Percentiles rank a stretch among this genome's conserved stretches.
Evolutionary conservation across 2,888 invertebrate genomes (phyloP).

Genomic region (Liposcelis brunnea): DNA sequence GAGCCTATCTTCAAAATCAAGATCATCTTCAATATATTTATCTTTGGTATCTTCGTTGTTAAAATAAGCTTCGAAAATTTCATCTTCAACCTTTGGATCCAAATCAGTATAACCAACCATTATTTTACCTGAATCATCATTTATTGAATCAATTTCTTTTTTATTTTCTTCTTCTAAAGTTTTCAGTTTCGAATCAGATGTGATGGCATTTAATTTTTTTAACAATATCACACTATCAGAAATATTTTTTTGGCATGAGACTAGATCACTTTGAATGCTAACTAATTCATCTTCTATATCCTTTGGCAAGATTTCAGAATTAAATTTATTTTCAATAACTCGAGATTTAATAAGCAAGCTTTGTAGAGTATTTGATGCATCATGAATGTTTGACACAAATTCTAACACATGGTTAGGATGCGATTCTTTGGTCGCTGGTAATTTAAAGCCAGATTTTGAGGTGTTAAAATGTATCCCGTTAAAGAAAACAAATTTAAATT

Average conservation of each 20-base stretch:
- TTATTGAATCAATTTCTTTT: background rate
- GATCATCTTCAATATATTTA: background rate
- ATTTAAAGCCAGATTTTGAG: background rate
- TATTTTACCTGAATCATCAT: background rate
- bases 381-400: conserved; percentile 1
- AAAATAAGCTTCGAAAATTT: conserved; percentile 1
- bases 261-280: background rate
- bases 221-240: background rate
- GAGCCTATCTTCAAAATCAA: background rate
- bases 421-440: background rate
- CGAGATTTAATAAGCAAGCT: conserved; percentile 1
- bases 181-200: background rate
- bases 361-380: conserved; percentile 1
- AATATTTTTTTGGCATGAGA: background rate
- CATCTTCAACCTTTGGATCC: conserved; percentile 5
- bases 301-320: background rate
- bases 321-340: background rate
- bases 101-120: conserved; percentile 1
- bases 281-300: background rate
- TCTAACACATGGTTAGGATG: background rate
- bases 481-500: conserved; percentile 1
- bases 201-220: conserved; percentile 1
- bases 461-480: background rate
- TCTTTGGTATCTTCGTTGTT: background rate
- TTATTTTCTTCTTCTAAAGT: background rate